These are phyloP conservation scores for Edolisoma coerulescens DNA, from an alignment of 2,113 vertebrate species.

Conservation along the genomic window DNA sequence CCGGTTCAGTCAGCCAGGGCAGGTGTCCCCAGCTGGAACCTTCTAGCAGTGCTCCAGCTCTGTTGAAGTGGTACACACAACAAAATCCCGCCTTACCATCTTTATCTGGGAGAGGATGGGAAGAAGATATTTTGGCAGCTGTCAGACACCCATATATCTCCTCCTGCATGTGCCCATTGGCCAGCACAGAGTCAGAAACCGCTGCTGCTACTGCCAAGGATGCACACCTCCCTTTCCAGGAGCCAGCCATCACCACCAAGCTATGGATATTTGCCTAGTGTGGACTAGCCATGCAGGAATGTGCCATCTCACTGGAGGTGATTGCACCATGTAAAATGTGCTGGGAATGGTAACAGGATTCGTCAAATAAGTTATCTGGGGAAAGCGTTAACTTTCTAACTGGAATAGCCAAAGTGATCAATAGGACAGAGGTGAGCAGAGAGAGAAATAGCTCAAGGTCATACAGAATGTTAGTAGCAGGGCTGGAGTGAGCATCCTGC, in stretches of 20 bases:
- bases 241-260: background rate
- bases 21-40: background rate
- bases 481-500: background rate
- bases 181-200: background rate
- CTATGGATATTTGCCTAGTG: fast-evolving
- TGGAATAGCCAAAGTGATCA: background rate
- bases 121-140: background rate
- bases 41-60: background rate
- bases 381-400: background rate
- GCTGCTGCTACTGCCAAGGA: background rate
- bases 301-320: background rate
- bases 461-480: background rate
- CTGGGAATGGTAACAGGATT: background rate
- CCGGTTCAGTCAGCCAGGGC: background rate
- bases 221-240: background rate
- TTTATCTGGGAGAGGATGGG: background rate
- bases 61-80: fast-evolving
- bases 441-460: background rate
- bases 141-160: background rate
- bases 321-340: background rate
- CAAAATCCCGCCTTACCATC: background rate
- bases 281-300: background rate
- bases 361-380: background rate
- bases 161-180: background rate
- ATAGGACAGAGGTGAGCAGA: background rate